Base-by-base conservation (phyloP, 1,140 invertebrate species). In the Maconellicoccus hirsutus region DNA sequence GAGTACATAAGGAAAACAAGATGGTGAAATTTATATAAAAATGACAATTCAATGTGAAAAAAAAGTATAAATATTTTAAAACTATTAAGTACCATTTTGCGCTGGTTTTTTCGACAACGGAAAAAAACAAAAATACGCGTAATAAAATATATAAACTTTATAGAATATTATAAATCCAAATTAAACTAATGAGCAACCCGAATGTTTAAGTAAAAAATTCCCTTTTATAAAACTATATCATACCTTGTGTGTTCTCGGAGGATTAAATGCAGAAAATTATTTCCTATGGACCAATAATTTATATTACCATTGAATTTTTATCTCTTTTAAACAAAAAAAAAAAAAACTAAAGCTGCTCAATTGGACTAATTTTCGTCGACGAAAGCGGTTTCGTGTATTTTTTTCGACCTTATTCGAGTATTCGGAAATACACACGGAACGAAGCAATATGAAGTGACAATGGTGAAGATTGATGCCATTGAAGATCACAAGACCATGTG, bases 161-260 rank as follows among this genome's bases (percentile, higher is more conserved):
- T n/a, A 52, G 42, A 52, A 52, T 14, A 52, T 52, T 52, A 52
- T 6, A 52, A 52, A 52, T 52, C 16, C 12, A 33, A 6, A 33
- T 52, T 52, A 52, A 52, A 52, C 42, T 52, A 52, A 19, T 52
- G 42, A 52, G 42, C 42, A 52, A 52, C 42, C 42, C 42, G 42
- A 52, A 52, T 16, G 10, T 52, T 52, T 52, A 52, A 16, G n/a
- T 52, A 52, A 52, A 52, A 52, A 16, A 52, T 8, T 52, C 16
- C n/a, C n/a, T 52, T 19, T 52, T 52, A 52, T 8, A 52, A 52
- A 52, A 52, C 12, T 8, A 52, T 52, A 52, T 52, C 2, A 52
- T 8, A 52, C 29, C 29, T 33, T 33, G 29, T 33, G 29, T 33
- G 3, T 33, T 33, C 3, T 33, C 12, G 12, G 42, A 52, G n/a